Evolutionary conservation across 2,888 invertebrate genomes (phyloP), one percentile per base, ranked within the genome.

Genomic region (Neria commutata): DNA sequence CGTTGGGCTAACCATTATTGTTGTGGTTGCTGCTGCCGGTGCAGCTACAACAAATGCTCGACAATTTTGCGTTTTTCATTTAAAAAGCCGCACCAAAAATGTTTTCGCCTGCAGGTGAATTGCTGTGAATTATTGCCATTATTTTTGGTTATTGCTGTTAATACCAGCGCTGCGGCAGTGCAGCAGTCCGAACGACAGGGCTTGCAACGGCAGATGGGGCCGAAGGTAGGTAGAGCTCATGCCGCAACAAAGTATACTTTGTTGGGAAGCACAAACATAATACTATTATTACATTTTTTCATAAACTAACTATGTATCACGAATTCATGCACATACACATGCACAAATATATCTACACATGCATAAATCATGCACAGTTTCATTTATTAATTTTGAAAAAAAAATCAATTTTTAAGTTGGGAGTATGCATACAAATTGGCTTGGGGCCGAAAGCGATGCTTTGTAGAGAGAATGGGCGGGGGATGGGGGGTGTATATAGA

Each of bases 51-150:
- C 21, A 3, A 16, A 21, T 40, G n/a, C 26, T 37, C n/a, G 37
- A n/a, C 14, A 23, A 10, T 42, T 14, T 53, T 45, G 11, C 60
- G 61, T 25, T 49, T 54, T 52, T 52, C 42, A 52, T 24, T 25
- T 17, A 52, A 45, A 26, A 33, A 21, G 46, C 54, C 29, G 46
- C 46, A n/a, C 4, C 25, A 34, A 34, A 34, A 33, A 21, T 34
- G 33, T 33, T 52, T 63, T 66, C n/a, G 72, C 74, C 74, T 70
- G 72, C 75, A 73, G 72, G 75, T 73, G 72, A 64, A 73, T 69
- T 66, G 64, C 69, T 61, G 59, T 68, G 71, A 73, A 73, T 73
- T 75, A 75, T 73, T 73, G 66, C 75, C 71, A 74, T 73, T 75
- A 72, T 65, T 67, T 62, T 65, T 50, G 29, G 37, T 47, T 52